Conservation (phyloP, 2,113 vertebrate genomes). For the Pangasianodon gigas region DNA sequence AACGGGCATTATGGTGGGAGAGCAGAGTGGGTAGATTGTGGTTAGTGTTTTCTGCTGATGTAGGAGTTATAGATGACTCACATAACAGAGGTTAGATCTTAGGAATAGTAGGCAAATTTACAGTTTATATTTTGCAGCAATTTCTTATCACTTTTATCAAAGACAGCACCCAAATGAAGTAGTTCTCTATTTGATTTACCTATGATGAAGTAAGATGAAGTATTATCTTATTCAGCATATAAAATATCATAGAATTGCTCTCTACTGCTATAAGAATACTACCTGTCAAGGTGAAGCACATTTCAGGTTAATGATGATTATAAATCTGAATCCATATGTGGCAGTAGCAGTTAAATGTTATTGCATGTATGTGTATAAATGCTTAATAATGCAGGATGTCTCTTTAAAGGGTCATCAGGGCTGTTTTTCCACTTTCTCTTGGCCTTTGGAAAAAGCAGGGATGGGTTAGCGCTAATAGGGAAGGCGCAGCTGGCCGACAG, state of each 20-base stretch:
- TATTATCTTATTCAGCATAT: not conserved
- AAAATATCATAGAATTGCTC: not conserved
- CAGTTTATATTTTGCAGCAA: not conserved
- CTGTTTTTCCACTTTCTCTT: constrained; percentile 68
- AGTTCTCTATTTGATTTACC: not conserved
- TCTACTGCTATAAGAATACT: not conserved
- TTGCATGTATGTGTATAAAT: not conserved
- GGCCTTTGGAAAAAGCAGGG: constrained; percentile 42
- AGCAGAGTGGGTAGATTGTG: constrained; percentile 16
- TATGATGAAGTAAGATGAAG: not conserved
- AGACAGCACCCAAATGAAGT: not conserved
- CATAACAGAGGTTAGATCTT: not conserved
- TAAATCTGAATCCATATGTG: not conserved
- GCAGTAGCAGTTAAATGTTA: not conserved
- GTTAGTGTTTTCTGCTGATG: constrained; percentile 23
- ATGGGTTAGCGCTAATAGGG: constrained; percentile 28
- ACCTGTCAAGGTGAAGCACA: not conserved
- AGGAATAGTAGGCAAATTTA: not conserved
- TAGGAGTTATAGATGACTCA: constrained; percentile 9
- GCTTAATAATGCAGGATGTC: constrained; percentile 55
- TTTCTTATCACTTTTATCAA: not conserved
- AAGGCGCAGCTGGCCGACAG: constrained; percentile 53
- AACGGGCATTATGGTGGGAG: constrained; percentile 36
- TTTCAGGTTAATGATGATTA: not conserved
- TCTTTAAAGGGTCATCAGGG: constrained; percentile 53